phyloP scores from a whole-genome alignment of 2,113 vertebrate genomes.

The Syrmaticus mikado region DNA sequence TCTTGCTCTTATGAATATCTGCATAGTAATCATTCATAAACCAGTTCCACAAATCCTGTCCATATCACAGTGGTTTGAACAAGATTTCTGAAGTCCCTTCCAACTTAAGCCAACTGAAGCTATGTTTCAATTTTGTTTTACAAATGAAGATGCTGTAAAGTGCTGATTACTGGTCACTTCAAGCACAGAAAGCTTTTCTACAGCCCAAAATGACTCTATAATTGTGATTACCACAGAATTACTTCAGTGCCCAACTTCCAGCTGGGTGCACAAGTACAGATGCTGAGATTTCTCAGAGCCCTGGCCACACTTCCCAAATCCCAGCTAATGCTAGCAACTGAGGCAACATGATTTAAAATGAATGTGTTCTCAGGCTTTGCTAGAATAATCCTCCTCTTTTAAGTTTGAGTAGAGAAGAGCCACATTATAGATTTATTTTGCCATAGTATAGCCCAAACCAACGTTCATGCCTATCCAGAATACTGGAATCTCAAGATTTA shows the following conservation, averaged over 20 bases:
- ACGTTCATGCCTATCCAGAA: neutral
- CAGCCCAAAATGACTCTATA: neutral
- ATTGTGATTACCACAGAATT: neutral
- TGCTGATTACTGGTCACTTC: neutral
- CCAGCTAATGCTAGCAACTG: neutral
- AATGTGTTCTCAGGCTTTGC: neutral
- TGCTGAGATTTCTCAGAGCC: neutral
- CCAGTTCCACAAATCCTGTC: neutral
- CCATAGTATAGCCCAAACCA: neutral
- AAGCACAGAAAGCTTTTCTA: neutral
- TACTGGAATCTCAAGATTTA: neutral
- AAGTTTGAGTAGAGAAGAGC: neutral
- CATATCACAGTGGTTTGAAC: too few relatives aligned
- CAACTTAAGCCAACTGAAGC: too few relatives aligned
- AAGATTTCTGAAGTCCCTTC: too few relatives aligned
- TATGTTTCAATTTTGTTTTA: neutral
- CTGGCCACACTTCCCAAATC: neutral
- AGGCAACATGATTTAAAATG: neutral
- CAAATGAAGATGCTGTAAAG: neutral
- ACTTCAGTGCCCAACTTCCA: neutral
- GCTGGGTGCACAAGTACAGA: neutral
- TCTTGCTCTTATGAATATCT: neutral
- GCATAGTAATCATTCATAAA: neutral
- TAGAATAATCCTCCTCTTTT: neutral
- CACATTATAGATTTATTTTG: neutral